Conservation (phyloP, 2,797 vertebrate genomes). For the Hoplostethus mediterraneus region DNA sequence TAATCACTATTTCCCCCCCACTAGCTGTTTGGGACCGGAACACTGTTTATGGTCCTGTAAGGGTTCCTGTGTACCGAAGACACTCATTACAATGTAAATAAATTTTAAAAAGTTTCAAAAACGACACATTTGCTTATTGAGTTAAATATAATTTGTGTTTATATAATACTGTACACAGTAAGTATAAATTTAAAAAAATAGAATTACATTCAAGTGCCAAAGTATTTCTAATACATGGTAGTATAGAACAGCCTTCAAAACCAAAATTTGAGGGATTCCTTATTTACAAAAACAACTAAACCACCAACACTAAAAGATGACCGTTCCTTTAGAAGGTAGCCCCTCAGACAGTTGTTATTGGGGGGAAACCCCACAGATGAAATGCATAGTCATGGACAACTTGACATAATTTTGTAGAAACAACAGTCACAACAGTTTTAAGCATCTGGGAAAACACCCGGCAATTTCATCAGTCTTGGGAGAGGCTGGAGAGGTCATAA, state of each 20-base stretch:
- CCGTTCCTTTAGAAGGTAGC: no score
- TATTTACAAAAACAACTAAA: no score
- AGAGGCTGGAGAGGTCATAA: background rate
- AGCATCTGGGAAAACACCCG: background rate
- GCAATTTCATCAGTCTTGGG: no score
- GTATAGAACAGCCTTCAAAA: no score
- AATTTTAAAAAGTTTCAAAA: conserved; percentile 60
- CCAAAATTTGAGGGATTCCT: no score
- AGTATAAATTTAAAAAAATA: background rate
- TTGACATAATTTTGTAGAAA: no score
- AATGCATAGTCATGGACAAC: no score
- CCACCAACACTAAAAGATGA: no score
- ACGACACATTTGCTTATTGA: conserved; percentile 8
- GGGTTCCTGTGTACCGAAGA: conserved; percentile 73
- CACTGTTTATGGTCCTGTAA: conserved; percentile 52
- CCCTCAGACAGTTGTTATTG: no score
- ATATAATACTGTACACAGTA: background rate
- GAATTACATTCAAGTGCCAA: background rate
- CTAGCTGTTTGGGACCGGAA: conserved; percentile 52
- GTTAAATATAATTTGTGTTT: conserved; percentile 7
- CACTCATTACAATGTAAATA: conserved; percentile 75
- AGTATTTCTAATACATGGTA: no score
- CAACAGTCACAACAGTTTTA: no score
- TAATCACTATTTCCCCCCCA: conserved; percentile 44
- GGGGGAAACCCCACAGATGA: no score